These are phyloP conservation scores for Ictidomys tridecemlineatus DNA, from an alignment of 2,113 vertebrate genomes.

Conservation along the genomic window DNA sequence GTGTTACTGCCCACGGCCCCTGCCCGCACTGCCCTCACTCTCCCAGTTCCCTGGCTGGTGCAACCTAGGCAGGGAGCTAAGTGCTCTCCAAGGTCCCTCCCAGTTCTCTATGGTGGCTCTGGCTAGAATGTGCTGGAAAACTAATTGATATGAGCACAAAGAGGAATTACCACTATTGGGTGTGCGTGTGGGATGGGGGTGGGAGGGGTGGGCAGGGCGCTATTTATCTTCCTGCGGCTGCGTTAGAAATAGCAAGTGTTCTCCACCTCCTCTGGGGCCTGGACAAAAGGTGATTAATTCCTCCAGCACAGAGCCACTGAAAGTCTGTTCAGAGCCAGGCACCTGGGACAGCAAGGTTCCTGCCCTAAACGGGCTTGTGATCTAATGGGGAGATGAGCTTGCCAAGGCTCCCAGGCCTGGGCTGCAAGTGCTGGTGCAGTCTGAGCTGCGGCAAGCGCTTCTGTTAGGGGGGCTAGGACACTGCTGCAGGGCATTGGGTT, in stretches of 20 bases:
- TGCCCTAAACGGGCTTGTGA: slow-evolving; percentile 6
- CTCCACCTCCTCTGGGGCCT: neutral
- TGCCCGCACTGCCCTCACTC: rapidly evolving
- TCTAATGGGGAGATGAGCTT: neutral
- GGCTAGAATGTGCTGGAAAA: slow-evolving; percentile 46
- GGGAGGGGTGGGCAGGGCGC: neutral
- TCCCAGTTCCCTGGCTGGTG: neutral
- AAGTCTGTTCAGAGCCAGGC: slow-evolving; percentile 44
- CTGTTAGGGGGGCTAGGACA: rapidly evolving
- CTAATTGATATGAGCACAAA: neutral
- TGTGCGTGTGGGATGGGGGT: neutral
- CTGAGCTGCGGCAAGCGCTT: rapidly evolving
- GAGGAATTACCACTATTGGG: neutral
- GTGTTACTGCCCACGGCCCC: no score
- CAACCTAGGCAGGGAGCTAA: neutral
- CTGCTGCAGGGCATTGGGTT: neutral
- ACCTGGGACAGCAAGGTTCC: neutral
- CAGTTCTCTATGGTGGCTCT: neutral
- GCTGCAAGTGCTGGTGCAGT: neutral
- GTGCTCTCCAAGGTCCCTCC: neutral
- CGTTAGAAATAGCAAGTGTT: slow-evolving; percentile 67
- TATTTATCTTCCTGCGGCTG: slow-evolving; percentile 63
- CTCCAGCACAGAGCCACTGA: slow-evolving; percentile 9
- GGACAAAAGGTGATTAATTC: slow-evolving; percentile 67
- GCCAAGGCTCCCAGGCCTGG: no score